phyloP scores from a whole-genome alignment of 2,797 vertebrate genomes.

The Falco novaeseelandiae region DNA sequence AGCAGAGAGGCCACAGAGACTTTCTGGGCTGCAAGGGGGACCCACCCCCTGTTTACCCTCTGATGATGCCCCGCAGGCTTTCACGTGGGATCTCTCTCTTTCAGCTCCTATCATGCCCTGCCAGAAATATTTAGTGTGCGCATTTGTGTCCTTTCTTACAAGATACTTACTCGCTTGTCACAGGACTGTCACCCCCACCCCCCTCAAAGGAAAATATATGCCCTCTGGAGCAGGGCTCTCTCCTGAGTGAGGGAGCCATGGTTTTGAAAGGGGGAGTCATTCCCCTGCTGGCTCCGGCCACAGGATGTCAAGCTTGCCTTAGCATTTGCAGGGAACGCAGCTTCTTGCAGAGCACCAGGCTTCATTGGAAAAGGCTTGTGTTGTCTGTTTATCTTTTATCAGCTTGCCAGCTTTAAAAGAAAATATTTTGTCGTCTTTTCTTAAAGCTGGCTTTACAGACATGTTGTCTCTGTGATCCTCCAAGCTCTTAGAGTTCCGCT shows the following conservation, averaged over 20 bases:
- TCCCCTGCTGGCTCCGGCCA: slow-evolving; percentile 7
- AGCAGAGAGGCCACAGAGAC: background rate
- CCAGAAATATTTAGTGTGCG: background rate
- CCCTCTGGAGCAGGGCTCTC: background rate
- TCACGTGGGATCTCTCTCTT: background rate
- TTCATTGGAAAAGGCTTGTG: background rate
- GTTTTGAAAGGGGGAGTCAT: background rate
- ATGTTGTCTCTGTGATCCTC: background rate
- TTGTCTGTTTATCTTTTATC: background rate
- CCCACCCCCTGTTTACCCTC: background rate
- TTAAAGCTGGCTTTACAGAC: background rate
- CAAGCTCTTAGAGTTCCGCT: background rate
- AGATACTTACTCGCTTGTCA: background rate
- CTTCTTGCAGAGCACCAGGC: background rate
- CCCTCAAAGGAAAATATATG: background rate
- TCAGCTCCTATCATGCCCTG: background rate
- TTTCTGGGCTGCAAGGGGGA: background rate
- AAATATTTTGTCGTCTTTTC: background rate
- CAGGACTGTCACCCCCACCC: background rate
- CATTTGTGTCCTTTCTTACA: background rate
- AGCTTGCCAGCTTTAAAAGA: background rate
- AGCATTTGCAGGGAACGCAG: background rate
- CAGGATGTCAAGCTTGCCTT: slow-evolving; percentile 61
- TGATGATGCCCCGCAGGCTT: background rate
- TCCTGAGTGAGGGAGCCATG: background rate